phyloP scores from a whole-genome alignment of 2,113 vertebrate species.

The Guaruba guarouba region DNA sequence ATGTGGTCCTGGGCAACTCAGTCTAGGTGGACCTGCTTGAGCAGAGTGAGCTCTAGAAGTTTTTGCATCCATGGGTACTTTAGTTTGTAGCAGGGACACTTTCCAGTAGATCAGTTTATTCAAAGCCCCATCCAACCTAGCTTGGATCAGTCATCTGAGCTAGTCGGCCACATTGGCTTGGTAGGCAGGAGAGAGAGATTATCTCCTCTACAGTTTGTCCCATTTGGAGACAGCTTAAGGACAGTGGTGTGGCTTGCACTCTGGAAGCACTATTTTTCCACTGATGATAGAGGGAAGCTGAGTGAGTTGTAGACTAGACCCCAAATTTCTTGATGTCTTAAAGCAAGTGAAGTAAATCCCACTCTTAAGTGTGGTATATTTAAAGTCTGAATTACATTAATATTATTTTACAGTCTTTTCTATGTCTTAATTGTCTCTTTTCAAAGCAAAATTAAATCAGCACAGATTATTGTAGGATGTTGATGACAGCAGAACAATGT shows the following conservation, averaged over 20 bases:
- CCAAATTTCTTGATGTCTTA: not conserved
- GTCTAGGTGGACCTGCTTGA: not conserved
- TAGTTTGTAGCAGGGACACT: not conserved
- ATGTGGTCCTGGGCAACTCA: too few species aligned
- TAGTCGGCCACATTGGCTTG: not conserved
- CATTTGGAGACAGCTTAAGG: not conserved
- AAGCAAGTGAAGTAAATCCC: not conserved
- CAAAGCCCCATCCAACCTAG: not conserved
- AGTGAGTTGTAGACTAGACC: not conserved
- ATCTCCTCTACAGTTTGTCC: not conserved
- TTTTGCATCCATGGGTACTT: not conserved
- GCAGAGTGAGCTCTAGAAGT: not conserved
- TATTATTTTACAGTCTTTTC: not conserved
- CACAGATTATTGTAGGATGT: not conserved
- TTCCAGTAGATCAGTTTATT: not conserved
- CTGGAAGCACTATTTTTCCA: not conserved
- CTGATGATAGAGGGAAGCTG: not conserved
- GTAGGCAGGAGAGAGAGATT: not conserved
- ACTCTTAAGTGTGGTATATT: not conserved
- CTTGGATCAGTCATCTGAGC: not conserved
- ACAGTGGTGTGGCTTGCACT: not conserved
- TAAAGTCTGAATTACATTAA: not conserved
- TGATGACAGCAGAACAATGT: not conserved
- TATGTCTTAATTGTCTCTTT: not conserved
- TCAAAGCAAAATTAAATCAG: not conserved